A percentile compares a stretch with the other conserved stretches of the same genome.
Evolutionary conservation across 37 sponge, comb jelly and placozoan genomes (phyloP).

Genomic region (Aplysina aerophoba): DNA sequence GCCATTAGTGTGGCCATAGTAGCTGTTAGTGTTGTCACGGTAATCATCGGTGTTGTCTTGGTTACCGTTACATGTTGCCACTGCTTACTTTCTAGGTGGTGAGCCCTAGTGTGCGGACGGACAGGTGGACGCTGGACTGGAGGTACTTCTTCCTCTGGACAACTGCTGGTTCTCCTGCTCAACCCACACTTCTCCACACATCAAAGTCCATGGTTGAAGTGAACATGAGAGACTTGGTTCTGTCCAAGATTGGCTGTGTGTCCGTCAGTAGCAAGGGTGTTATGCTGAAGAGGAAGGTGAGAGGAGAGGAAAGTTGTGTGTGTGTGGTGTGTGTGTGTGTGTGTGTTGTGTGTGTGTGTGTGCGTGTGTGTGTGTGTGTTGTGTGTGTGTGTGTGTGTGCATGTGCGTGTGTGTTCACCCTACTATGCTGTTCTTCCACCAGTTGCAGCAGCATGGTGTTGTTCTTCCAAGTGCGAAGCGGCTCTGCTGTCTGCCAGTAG

Average conservation of each 20-base stretch:
- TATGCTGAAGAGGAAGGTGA: conserved; percentile 62
- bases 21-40: no score
- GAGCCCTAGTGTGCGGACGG: neutral
- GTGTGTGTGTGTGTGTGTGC: no score
- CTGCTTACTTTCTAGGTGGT: neutral
- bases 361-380: no score
- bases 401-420: no score
- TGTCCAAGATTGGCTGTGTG: conserved; percentile 21
- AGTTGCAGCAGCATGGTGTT: no score
- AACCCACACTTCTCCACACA: neutral
- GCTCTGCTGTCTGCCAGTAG: no score
- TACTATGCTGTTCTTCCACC: no score
- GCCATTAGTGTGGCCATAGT: no score
- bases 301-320: neutral
- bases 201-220: neutral
- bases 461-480: no score
- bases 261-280: conserved; percentile 6
- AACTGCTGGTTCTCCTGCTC: neutral
- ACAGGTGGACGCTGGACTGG: conserved; percentile 7
- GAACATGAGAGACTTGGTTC: neutral
- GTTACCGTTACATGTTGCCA: neutral
- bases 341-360: no score
- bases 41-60: no score
- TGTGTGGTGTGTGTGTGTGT: neutral
- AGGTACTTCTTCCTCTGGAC: conserved; percentile 16